Conservation (phyloP, 2,888 invertebrate genomes). For the Thalpophila matura region DNA sequence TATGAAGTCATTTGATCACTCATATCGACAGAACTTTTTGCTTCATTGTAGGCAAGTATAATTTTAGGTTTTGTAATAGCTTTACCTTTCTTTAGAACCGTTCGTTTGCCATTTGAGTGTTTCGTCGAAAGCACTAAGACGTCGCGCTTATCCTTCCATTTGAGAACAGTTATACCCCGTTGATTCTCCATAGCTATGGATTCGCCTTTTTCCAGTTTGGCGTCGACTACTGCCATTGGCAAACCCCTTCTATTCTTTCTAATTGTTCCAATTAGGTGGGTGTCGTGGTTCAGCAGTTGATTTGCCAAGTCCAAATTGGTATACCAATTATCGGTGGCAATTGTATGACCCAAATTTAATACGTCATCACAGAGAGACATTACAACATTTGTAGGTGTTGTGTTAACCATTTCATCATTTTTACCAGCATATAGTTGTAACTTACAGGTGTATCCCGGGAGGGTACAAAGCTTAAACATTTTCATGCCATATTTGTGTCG, state of each 20-base stretch:
- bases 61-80: slow-evolving; percentile 8
- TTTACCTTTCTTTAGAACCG: slow-evolving; percentile 10
- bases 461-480: slow-evolving; percentile 52
- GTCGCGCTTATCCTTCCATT: slow-evolving; percentile 55
- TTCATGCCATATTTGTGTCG: slow-evolving; percentile 36
- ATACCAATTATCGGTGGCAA: slow-evolving; percentile 22
- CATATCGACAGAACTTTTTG: slow-evolving; percentile 26
- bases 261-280: slow-evolving; percentile 26
- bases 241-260: slow-evolving; percentile 50
- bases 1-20: slow-evolving; percentile 37
- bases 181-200: slow-evolving; percentile 50
- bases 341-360: slow-evolving; percentile 12
- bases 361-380: slow-evolving; percentile 13
- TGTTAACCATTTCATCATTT: slow-evolving; percentile 11
- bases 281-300: slow-evolving; percentile 10
- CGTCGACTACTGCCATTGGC: slow-evolving; percentile 43
- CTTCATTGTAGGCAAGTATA: slow-evolving; percentile 21
- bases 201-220: slow-evolving; percentile 52
- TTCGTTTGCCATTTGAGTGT: slow-evolving; percentile 29
- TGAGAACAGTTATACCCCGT: slow-evolving; percentile 46
- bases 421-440: slow-evolving; percentile 13
- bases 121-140: slow-evolving; percentile 54
- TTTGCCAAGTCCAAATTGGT: slow-evolving; percentile 13
- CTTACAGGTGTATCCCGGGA: slow-evolving; percentile 39
- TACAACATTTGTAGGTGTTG: slow-evolving; percentile 16